Conservation (phyloP, 2,797 vertebrate species). For the Choloepus didactylus region DNA sequence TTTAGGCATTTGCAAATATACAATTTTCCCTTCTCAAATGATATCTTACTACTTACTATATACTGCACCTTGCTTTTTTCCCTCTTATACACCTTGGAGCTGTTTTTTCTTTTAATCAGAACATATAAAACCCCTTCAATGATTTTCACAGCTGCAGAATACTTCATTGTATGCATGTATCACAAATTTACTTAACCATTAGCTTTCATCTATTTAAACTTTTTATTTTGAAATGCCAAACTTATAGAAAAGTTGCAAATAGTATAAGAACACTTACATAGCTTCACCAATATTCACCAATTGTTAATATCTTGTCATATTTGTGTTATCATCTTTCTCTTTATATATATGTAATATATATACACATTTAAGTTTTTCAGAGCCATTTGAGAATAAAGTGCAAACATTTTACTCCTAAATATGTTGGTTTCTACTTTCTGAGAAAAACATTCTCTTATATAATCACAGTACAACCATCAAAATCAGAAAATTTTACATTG, state of each 20-base stretch:
- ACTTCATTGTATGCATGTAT: neutral
- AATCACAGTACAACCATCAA: neutral
- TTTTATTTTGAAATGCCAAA: neutral
- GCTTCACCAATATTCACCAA: neutral
- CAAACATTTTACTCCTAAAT: neutral
- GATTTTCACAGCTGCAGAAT: neutral
- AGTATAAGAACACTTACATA: neutral
- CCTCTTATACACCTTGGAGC: neutral
- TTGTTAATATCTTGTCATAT: too few species aligned
- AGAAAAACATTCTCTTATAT: neutral
- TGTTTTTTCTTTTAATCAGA: too few species aligned
- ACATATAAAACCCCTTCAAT: neutral
- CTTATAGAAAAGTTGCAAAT: neutral
- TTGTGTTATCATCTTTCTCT: neutral
- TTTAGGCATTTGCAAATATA: neutral
- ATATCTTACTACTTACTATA: neutral
- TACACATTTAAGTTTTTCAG: neutral
- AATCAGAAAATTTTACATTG: neutral
- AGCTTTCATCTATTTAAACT: neutral
- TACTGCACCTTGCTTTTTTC: neutral
- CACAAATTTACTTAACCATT: neutral
- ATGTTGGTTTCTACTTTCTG: neutral
- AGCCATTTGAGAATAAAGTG: neutral
- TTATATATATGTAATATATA: neutral
- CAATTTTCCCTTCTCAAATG: neutral